These are phyloP conservation scores for Pseudomugil tenellus DNA, from an alignment of 2,797 vertebrate genomes.

Conservation along the genomic window DNA sequence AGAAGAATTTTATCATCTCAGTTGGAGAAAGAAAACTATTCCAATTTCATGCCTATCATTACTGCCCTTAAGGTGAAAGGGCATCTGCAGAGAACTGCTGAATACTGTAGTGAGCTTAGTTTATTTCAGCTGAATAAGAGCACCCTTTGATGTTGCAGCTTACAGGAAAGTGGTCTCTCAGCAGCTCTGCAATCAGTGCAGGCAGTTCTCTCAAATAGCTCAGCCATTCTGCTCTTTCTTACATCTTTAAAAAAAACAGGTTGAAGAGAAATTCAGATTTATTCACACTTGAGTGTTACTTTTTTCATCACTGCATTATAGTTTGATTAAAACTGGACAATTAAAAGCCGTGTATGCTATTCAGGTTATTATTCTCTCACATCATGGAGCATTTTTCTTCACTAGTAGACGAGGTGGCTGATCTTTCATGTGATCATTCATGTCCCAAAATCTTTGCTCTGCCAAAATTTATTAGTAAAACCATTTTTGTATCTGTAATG, in stretches of 20 bases:
- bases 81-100: conserved; percentile 20
- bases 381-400: no score
- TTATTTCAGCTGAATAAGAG: conserved; percentile 38
- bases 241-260: neutral
- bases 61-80: conserved; percentile 50
- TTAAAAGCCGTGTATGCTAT: neutral
- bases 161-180: conserved; percentile 17
- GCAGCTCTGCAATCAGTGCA: conserved; percentile 24
- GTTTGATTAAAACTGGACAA: neutral
- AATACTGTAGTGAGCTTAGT: conserved; percentile 24
- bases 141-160: conserved; percentile 47
- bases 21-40: conserved; percentile 44
- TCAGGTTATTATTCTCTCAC: no score
- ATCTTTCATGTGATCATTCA: no score
- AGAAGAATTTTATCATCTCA: conserved; percentile 42
- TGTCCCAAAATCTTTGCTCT: no score
- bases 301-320: neutral
- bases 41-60: conserved; percentile 60
- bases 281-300: no score
- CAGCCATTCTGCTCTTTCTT: neutral
- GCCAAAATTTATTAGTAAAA: no score
- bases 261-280: no score
- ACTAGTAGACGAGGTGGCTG: no score
- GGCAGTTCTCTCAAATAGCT: neutral
- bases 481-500: no score